These are phyloP conservation scores for Amiota minor DNA, from an alignment of 2,888 invertebrate genomes.

Conservation along the genomic window DNA sequence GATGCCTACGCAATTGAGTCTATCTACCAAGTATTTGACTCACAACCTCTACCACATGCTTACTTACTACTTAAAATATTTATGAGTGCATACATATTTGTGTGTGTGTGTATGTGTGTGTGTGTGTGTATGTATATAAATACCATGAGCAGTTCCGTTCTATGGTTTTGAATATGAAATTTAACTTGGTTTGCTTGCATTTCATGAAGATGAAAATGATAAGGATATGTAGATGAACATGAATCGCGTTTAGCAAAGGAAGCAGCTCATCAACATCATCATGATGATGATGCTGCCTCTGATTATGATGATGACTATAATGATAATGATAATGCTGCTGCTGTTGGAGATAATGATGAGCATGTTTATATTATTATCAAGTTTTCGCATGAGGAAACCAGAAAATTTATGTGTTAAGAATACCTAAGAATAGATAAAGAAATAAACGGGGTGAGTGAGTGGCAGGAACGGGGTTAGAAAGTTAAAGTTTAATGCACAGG, in stretches of 20 bases:
- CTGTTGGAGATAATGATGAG: constrained; percentile 9
- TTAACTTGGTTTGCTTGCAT: constrained; percentile 7
- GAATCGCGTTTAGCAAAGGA: neutral
- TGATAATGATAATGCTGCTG: neutral
- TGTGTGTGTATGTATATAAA: constrained; percentile 5
- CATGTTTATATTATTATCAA: constrained; percentile 23
- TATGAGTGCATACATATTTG: constrained; percentile 23
- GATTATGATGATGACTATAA: neutral
- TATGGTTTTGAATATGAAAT: constrained; percentile 11
- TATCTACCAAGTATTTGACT: neutral
- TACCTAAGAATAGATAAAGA: too few relatives aligned
- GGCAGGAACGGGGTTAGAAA: neutral
- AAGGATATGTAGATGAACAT: neutral
- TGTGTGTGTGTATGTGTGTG: neutral
- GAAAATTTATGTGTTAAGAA: constrained; percentile 26
- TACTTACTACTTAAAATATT: neutral
- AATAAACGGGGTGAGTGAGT: constrained; percentile 10
- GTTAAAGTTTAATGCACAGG: neutral
- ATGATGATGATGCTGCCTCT: neutral
- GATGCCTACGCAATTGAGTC: too few relatives aligned
- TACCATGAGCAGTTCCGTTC: constrained; percentile 21
- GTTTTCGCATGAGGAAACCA: constrained; percentile 30
- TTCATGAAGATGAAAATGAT: neutral
- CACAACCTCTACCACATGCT: neutral
- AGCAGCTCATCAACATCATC: neutral